phyloP scores from a whole-genome alignment of 1,140 invertebrate genomes.

The Gerris buenoi region DNA sequence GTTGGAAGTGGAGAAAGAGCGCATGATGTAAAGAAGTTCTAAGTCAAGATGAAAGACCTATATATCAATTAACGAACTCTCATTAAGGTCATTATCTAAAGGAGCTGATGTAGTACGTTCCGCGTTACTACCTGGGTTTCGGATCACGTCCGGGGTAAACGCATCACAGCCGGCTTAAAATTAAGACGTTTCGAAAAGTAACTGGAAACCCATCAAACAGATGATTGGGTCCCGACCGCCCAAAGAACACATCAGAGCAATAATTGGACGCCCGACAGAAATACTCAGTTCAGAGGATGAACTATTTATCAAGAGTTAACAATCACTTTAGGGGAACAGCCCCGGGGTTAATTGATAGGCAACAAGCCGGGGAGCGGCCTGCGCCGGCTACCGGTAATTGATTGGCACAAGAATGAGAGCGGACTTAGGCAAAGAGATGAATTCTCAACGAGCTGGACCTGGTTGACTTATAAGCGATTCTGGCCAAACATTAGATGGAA shows the following conservation, averaged over 20 bases:
- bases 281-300: background rate
- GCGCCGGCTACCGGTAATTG: background rate
- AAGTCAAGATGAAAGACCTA: background rate
- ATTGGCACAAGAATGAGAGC: background rate
- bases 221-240: background rate
- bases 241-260: background rate
- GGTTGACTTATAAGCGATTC: too few relatives aligned
- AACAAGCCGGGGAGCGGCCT: background rate
- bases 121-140: background rate
- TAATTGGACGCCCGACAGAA: background rate
- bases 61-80: background rate
- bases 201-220: background rate
- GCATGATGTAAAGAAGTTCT: background rate
- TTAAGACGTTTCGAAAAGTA: background rate
- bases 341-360: background rate
- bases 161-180: background rate
- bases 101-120: background rate
- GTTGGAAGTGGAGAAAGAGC: too few relatives aligned
- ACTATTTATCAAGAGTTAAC: background rate
- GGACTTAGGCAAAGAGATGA: too few relatives aligned
- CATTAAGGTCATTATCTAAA: background rate
- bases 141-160: background rate
- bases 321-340: background rate
- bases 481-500: too few relatives aligned
- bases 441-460: too few relatives aligned